phyloP scores from a whole-genome alignment of 2,797 vertebrate genomes.

The Psittacula echo region DNA sequence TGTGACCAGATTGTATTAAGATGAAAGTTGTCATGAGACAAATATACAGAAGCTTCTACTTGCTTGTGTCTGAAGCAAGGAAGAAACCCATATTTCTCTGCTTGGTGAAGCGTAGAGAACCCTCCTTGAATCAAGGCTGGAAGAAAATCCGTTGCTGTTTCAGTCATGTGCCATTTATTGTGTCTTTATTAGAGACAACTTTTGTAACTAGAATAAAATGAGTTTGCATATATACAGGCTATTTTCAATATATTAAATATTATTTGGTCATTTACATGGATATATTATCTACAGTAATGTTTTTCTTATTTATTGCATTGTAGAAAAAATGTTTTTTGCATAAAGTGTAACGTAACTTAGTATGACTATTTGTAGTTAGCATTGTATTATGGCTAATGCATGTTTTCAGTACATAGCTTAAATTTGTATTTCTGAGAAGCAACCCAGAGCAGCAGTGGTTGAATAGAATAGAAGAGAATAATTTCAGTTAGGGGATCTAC shows the following conservation, averaged over 20 bases:
- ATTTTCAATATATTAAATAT: background rate
- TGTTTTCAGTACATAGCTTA: background rate
- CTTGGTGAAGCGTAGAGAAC: slow-evolving; percentile 38
- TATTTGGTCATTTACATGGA: background rate
- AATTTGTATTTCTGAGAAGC: slow-evolving; percentile 8
- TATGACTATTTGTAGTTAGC: background rate
- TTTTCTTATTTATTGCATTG: background rate
- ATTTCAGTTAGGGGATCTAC: background rate
- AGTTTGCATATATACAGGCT: background rate
- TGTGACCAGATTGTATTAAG: slow-evolving; percentile 75
- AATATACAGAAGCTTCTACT: slow-evolving; percentile 49
- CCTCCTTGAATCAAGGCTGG: background rate
- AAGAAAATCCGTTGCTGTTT: background rate
- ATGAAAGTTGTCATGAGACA: slow-evolving; percentile 74
- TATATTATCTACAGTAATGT: background rate
- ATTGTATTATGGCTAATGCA: background rate
- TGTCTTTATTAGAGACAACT: background rate
- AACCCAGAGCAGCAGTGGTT: background rate
- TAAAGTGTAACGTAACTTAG: background rate
- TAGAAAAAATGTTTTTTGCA: background rate
- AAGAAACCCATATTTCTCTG: slow-evolving; percentile 26
- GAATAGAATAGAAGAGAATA: background rate
- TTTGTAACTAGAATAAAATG: background rate
- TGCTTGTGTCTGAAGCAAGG: slow-evolving; percentile 44
- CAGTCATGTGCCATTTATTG: background rate